Conservation (phyloP, 2,797 vertebrate genomes). For the Megaceryle alcyon region DNA sequence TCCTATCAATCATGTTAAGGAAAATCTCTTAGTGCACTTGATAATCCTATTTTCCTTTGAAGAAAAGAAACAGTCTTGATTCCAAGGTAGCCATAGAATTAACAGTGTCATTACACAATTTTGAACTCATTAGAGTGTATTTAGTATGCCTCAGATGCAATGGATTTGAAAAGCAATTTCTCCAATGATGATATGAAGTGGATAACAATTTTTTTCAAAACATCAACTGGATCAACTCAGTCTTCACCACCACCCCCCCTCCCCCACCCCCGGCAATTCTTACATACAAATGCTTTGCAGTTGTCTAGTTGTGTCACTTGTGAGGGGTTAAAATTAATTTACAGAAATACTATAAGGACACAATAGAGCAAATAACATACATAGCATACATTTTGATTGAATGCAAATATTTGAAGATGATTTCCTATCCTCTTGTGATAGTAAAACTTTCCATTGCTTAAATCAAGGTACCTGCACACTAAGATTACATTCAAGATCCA, state of each 20-base stretch:
- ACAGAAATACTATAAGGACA: background rate
- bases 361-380: background rate
- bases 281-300: background rate
- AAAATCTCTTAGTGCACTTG: slow-evolving; percentile 76
- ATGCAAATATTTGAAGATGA: background rate
- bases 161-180: slow-evolving; percentile 76
- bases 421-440: background rate
- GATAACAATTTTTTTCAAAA: slow-evolving; percentile 62
- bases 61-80: slow-evolving; percentile 72
- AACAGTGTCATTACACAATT: slow-evolving; percentile 77
- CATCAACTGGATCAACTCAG: slow-evolving; percentile 36
- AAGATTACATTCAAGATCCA: slow-evolving; percentile 2
- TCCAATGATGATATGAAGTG: slow-evolving; percentile 31
- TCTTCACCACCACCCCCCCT: background rate
- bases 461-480: background rate
- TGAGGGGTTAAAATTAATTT: slow-evolving; percentile 34
- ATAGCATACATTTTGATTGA: background rate
- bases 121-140: slow-evolving; percentile 69
- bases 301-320: background rate
- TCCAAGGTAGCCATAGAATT: slow-evolving; percentile 72
- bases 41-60: slow-evolving; percentile 80
- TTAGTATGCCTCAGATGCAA: slow-evolving; percentile 71
- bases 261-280: background rate
- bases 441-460: background rate
- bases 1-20: slow-evolving; percentile 81